phyloP scores from a whole-genome alignment of 2,113 vertebrate species.

The Parotia lawesii region DNA sequence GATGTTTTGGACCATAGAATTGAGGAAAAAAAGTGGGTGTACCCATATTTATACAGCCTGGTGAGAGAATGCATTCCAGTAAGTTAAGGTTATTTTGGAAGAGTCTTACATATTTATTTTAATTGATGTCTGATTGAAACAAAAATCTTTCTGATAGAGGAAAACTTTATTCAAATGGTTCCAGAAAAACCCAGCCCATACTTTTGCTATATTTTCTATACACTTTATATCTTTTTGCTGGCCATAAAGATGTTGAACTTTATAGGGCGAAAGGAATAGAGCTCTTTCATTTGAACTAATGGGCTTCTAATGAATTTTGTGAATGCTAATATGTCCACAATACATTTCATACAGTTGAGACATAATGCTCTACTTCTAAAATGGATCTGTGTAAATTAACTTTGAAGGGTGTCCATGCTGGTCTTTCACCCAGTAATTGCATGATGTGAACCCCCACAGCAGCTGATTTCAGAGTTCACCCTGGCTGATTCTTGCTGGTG shows the following conservation, averaged over 20 bases:
- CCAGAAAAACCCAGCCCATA: background rate
- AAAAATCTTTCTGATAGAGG: background rate
- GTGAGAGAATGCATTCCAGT: constrained; percentile 34
- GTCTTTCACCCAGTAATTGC: constrained; percentile 31
- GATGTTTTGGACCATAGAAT: constrained; percentile 27
- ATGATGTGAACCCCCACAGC: background rate
- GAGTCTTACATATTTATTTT: background rate
- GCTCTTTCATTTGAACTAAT: constrained; percentile 13
- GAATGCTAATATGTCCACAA: constrained; percentile 27
- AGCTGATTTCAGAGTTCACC: constrained; percentile 26
- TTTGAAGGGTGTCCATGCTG: background rate
- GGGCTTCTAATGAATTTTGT: constrained; percentile 16
- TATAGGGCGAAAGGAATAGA: background rate
- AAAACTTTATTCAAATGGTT: background rate
- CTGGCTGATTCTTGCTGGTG: background rate
- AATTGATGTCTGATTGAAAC: background rate
- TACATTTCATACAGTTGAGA: constrained; percentile 7
- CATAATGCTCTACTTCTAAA: background rate
- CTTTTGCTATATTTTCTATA: background rate
- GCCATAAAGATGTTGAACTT: background rate
- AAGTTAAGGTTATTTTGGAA: constrained; percentile 49
- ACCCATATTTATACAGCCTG: constrained; percentile 23
- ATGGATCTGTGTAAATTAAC: constrained; percentile 23
- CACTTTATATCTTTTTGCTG: background rate
- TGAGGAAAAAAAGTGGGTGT: constrained; percentile 14